Evolutionary conservation across 2,888 invertebrate species (phyloP), one percentile per base, ranked within the genome.

Genomic region (Omphaloscelis lunosa): DNA sequence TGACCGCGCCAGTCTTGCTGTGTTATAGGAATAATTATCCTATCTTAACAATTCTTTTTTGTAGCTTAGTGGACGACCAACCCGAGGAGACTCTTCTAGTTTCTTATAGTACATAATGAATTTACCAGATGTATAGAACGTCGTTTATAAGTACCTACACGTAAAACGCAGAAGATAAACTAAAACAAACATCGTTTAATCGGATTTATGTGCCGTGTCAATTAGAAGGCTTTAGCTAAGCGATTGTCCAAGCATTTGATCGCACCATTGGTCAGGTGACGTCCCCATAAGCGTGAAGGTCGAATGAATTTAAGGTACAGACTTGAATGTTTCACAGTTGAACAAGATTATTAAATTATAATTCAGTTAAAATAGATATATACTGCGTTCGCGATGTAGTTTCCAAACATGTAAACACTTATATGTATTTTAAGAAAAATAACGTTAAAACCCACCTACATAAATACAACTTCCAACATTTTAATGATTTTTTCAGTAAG

Each of bases 251-350:
- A 87, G 70, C 81, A 68, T 63, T 81, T 75, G 81, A 82, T 81
- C 83, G 76, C 69, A 77, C 67, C 75, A 82, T 83, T 72, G 78
- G 82, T 84, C 86, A 84, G 82, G 78, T 88, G 85, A 88, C 48
- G 85, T 83, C 86, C 68, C 66, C 74, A 71, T 79, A 65, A 85
- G 65, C 88, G 79, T 88, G 87, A 88, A 88, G 88, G 88, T 81
- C 73, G 29, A 15, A n/a, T 53, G 17, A 61, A 83, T 74, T 86
- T 79, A 83, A 85, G 79, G 77, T 67, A 56, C 69, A 81, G 75
- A 70, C 76, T 29, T 39, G 23, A 65, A 12, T 68, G 51, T 65
- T 79, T 39, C 51, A 61, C 29, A 20, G 59, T 59, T 59, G 29
- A 29, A 59, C 29, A 59, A 20, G 3, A 29, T 34, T 41, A 45